Evolutionary conservation across 2,888 invertebrate species (phyloP).

Genomic region (Scaptodrosophila latifasciaeformis): DNA sequence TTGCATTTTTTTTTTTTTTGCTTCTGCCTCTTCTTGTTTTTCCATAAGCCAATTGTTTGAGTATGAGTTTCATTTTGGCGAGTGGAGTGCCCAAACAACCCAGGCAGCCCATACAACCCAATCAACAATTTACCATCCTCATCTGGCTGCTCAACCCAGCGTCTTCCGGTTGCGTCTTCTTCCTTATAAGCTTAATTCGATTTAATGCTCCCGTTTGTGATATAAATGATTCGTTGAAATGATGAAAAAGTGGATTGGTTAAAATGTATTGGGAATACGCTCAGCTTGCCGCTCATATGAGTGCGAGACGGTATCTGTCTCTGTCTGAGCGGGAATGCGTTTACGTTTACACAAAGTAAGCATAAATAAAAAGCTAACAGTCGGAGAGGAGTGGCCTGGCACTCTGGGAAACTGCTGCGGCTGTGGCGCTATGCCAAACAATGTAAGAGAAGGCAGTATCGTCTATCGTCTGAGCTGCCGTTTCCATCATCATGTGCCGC

Average conservation of each 20-base stretch:
- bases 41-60: conserved; percentile 64
- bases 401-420: neutral
- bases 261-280: conserved; percentile 69
- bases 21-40: neutral
- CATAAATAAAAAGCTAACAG: conserved; percentile 61
- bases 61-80: conserved; percentile 60
- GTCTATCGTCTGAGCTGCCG: conserved; percentile 1
- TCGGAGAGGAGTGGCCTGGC: neutral
- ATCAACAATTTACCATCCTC: too few relatives aligned
- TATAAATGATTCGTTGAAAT: conserved; percentile 70
- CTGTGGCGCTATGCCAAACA: conserved; percentile 6
- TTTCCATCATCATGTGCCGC: conserved; percentile 2
- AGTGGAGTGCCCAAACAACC: conserved; percentile 53
- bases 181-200: conserved; percentile 69
- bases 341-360: conserved; percentile 65
- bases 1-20: too few relatives aligned
- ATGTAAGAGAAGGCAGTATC: conserved; percentile 2
- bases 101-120: too few relatives aligned
- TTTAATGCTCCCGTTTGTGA: conserved; percentile 71
- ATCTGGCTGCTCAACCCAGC: conserved; percentile 5
- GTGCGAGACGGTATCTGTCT: neutral
- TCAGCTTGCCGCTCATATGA: conserved; percentile 27
- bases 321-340: conserved; percentile 47
- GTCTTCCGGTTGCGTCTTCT: conserved; percentile 29
- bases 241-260: conserved; percentile 70